Percentiles rank a stretch among this genome's conserved stretches.
phyloP scores from a whole-genome alignment of 1,140 invertebrate genomes.

The Elymnias hypermnestra region DNA sequence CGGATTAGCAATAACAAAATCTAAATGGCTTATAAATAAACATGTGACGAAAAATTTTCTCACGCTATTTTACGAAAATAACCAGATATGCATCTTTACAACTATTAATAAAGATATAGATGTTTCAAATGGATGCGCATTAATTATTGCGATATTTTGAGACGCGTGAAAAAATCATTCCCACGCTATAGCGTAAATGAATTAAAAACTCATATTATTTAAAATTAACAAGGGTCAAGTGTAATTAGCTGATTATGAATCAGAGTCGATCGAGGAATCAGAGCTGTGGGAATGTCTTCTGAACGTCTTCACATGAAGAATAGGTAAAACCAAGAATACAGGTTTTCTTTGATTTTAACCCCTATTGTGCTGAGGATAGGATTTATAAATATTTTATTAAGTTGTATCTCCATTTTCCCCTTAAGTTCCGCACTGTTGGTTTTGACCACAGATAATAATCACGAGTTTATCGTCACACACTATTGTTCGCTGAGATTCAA shows the following conservation, averaged over 20 bases:
- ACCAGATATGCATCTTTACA: not conserved
- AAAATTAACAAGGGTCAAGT: conserved; percentile 51
- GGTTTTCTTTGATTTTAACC: not conserved
- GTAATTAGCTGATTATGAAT: conserved; percentile 68
- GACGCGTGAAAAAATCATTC: conserved; percentile 7
- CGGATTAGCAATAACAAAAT: no score
- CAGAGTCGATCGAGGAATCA: conserved; percentile 65
- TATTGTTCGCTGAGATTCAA: conserved; percentile 66
- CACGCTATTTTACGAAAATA: not conserved
- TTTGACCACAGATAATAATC: conserved; percentile 68
- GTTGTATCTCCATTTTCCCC: conserved; percentile 21
- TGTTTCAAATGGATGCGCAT: conserved; percentile 1
- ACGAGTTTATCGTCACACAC: conserved; percentile 61
- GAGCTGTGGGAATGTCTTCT: conserved; percentile 70
- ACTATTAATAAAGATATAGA: not conserved
- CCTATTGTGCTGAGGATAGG: no score
- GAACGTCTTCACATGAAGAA: conserved; percentile 67
- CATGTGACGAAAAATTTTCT: not conserved
- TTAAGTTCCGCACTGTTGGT: conserved; percentile 58
- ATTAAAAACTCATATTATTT: conserved; percentile 30
- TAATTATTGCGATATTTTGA: conserved; percentile 3
- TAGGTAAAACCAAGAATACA: conserved; percentile 1
- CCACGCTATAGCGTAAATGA: conserved; percentile 11
- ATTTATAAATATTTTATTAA: no score
- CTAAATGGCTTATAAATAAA: no score